Conservation (phyloP, 2,797 vertebrate species). For the Epinephelus malabaricus region DNA sequence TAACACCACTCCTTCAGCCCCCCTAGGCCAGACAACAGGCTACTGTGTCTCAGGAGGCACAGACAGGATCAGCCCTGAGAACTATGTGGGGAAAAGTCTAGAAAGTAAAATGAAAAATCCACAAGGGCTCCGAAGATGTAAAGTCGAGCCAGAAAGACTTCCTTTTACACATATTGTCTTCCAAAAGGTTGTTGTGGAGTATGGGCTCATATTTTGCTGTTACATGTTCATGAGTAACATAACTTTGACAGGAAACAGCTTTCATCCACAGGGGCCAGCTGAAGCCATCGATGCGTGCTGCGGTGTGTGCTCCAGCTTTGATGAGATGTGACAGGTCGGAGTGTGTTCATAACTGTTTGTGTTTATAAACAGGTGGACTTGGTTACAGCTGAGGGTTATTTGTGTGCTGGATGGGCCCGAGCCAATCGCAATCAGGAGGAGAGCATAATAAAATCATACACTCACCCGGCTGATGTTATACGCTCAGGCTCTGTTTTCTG, state of each 20-base stretch:
- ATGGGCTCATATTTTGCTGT: slow-evolving; percentile 17
- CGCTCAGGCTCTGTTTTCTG: slow-evolving; percentile 32
- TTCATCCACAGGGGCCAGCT: slow-evolving; percentile 45
- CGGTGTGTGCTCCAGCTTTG: slow-evolving; percentile 33
- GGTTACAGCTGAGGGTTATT: slow-evolving; percentile 66
- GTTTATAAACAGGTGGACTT: slow-evolving; percentile 72
- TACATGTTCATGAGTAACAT: slow-evolving; percentile 5
- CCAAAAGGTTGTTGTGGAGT: slow-evolving; percentile 20
- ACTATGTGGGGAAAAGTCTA: slow-evolving; percentile 59
- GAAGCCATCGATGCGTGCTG: slow-evolving; percentile 48
- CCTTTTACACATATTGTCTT: slow-evolving; percentile 3
- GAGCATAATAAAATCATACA: slow-evolving; percentile 55
- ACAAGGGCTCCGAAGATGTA: slow-evolving; percentile 7
- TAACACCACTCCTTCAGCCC: slow-evolving; percentile 67
- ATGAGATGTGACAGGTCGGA: slow-evolving; percentile 63
- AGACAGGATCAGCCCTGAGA: slow-evolving; percentile 50
- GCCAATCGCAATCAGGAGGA: slow-evolving; percentile 72
- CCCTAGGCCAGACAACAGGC: slow-evolving; percentile 78
- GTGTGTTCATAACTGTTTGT: slow-evolving; percentile 68
- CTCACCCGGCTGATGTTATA: slow-evolving; percentile 45
- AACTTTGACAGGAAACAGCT: slow-evolving; percentile 55
- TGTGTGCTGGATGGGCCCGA: slow-evolving; percentile 47
- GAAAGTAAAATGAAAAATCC: slow-evolving; percentile 42
- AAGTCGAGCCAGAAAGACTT: slow-evolving; percentile 18
- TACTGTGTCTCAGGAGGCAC: slow-evolving; percentile 79